These are phyloP conservation scores for Andrena chrysosceles DNA, from an alignment of 2,888 invertebrate species.

Conservation along the genomic window DNA sequence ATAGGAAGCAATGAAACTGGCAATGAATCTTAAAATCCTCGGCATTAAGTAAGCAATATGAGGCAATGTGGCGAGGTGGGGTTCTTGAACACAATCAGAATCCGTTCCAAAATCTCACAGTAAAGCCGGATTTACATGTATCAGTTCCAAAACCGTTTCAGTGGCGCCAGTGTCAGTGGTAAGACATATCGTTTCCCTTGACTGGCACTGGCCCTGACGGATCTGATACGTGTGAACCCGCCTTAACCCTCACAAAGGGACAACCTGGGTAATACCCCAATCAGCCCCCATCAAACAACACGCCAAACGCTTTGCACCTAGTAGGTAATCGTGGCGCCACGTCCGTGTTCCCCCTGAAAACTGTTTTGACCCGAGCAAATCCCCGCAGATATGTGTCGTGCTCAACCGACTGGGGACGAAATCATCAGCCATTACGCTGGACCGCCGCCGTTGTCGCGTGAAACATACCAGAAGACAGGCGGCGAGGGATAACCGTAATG, in stretches of 20 bases:
- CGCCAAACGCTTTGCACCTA: background rate
- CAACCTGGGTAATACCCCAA: background rate
- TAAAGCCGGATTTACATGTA: too few relatives aligned
- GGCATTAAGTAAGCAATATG: background rate
- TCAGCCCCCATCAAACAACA: background rate
- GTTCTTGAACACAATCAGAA: background rate
- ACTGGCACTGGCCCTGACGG: too few relatives aligned
- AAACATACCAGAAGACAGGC: slow-evolving; percentile 31
- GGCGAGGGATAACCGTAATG: slow-evolving; percentile 12
- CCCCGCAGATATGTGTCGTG: background rate
- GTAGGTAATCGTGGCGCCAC: background rate
- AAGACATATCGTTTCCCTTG: too few relatives aligned
- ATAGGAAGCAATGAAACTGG: background rate
- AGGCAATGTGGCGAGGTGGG: background rate
- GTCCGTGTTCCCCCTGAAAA: background rate
- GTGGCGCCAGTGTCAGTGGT: too few relatives aligned
- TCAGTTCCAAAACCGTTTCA: too few relatives aligned
- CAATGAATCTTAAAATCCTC: background rate
- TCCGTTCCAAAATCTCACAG: too few relatives aligned
- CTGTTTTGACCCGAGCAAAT: background rate
- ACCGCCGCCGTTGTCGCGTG: slow-evolving; percentile 29
- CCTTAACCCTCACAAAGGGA: too few relatives aligned
- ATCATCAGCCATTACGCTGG: slow-evolving; percentile 32
- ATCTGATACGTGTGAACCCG: too few relatives aligned
- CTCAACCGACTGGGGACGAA: background rate